Conservation (phyloP, 1,140 invertebrate genomes). For the Drosophila quadrilineata region DNA sequence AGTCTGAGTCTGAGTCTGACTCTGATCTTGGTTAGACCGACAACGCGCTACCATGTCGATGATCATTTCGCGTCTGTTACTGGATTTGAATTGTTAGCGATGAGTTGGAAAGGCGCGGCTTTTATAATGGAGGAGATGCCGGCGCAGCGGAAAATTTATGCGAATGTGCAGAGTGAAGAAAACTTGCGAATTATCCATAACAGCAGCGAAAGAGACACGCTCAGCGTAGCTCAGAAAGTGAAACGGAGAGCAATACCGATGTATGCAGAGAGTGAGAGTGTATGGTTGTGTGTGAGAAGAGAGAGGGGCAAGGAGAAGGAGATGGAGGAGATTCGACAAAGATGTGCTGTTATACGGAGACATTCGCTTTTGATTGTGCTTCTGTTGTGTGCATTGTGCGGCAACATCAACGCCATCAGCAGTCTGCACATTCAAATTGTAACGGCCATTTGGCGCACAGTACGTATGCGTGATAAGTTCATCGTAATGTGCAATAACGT, state of each 20-base stretch:
- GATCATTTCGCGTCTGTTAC: conserved; percentile 65
- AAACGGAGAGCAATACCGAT: conserved; percentile 1
- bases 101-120: conserved; percentile 54
- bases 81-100: conserved; percentile 67
- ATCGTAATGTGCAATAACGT: conserved; percentile 35
- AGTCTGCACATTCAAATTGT: conserved; percentile 54
- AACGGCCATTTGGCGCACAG: conserved; percentile 61
- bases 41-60: conserved; percentile 44
- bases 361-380: conserved; percentile 52
- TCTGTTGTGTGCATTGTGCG: conserved; percentile 21
- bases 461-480: conserved; percentile 64
- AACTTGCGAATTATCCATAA: conserved; percentile 26
- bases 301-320: background rate
- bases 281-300: too few species aligned
- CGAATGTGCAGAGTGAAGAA: conserved; percentile 52
- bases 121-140: conserved; percentile 68
- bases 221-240: conserved; percentile 6
- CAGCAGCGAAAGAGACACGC: background rate
- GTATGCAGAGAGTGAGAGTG: background rate
- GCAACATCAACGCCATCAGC: conserved; percentile 24
- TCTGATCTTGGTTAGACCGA: conserved; percentile 12
- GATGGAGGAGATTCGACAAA: background rate
- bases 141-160: conserved; percentile 78
- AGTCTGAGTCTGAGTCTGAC: background rate
- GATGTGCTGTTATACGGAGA: conserved; percentile 25